Percentiles rank a stretch among this genome's conserved stretches.
Evolutionary conservation across 2,113 vertebrate species (phyloP).

Genomic region (Ornithorhynchus anatinus): DNA sequence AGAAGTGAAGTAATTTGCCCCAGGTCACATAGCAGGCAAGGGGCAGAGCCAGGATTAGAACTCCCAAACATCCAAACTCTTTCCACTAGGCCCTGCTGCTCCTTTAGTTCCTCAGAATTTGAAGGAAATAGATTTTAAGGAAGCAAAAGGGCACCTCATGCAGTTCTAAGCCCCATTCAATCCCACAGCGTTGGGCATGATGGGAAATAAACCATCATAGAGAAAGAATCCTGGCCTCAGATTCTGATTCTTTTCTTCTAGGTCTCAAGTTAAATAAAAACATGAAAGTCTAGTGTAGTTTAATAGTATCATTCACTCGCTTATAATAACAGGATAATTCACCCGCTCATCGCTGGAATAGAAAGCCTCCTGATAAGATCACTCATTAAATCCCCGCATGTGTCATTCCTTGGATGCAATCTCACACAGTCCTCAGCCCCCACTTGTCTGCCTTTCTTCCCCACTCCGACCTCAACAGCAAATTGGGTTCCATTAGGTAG

Average conservation of each 20-base stretch:
- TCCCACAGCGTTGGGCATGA: slow-evolving; percentile 6
- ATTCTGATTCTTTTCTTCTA: slow-evolving; percentile 31
- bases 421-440: slow-evolving; percentile 25
- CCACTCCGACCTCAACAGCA: slow-evolving; percentile 26
- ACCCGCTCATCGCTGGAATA: slow-evolving; percentile 29
- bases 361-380: slow-evolving; percentile 24
- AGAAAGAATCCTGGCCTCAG: slow-evolving; percentile 15
- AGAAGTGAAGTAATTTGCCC: too few relatives aligned
- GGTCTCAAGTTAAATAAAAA: slow-evolving; percentile 53
- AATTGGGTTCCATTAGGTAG: slow-evolving; percentile 42
- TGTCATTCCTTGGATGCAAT: slow-evolving; percentile 30
- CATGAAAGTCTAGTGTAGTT: slow-evolving; percentile 17
- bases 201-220: not conserved
- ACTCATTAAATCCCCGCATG: slow-evolving; percentile 44
- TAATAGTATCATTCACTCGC: slow-evolving; percentile 31
- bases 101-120: slow-evolving; percentile 38
- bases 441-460: not conserved
- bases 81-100: too few relatives aligned
- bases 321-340: slow-evolving; percentile 54
- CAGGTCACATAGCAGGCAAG: too few relatives aligned
- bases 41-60: too few relatives aligned
- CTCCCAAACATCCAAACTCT: too few relatives aligned
- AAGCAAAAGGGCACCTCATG: slow-evolving; percentile 38
- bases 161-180: slow-evolving; percentile 50
- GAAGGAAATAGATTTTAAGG: slow-evolving; percentile 48